These are phyloP conservation scores for Chloebia gouldiae DNA, from an alignment of 2,113 vertebrate genomes.

Conservation along the genomic window DNA sequence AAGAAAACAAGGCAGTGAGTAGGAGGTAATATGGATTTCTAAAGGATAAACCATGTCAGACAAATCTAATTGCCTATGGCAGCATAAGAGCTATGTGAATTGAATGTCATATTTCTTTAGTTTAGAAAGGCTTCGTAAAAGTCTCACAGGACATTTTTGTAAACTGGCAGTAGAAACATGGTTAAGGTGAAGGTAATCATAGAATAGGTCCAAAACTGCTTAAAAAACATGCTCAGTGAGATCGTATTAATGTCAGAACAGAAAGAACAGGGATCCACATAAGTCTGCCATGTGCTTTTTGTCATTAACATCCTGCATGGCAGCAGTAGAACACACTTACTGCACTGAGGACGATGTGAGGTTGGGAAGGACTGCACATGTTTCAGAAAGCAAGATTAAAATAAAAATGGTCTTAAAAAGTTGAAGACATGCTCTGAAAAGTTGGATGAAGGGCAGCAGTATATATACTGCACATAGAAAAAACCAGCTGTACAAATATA, in stretches of 20 bases:
- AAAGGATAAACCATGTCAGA: not conserved
- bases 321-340: not conserved
- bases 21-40: not conserved
- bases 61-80: not conserved
- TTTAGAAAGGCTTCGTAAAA: not conserved
- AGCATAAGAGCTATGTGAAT: not conserved
- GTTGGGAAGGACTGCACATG: not conserved
- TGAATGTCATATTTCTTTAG: not conserved
- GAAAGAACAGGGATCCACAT: accelerated
- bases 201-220: not conserved
- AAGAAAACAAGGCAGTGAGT: not conserved
- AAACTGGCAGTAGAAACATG: not conserved
- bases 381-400: not conserved
- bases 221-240: not conserved
- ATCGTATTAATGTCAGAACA: not conserved
- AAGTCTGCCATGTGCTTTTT: not conserved
- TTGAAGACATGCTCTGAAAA: not conserved
- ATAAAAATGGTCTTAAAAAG: not conserved
- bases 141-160: not conserved
- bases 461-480: not conserved
- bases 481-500: not conserved
- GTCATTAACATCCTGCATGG: not conserved
- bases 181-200: not conserved
- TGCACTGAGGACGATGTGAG: not conserved
- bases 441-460: not conserved